Base-by-base conservation (phyloP, 2,113 vertebrate genomes). In the Neolamprologus sp. region DNA sequence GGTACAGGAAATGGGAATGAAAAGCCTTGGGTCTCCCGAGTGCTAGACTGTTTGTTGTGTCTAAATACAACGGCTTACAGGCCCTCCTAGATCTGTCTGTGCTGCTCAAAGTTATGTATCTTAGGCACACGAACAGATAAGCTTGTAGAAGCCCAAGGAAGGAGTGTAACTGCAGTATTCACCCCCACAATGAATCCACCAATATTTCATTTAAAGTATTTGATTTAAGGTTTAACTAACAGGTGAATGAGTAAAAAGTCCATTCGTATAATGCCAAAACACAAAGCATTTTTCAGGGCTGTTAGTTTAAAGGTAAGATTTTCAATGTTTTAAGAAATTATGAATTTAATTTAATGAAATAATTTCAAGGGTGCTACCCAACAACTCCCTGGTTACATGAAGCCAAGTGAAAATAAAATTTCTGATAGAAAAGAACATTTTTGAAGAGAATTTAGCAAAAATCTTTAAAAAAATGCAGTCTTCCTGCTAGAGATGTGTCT, bases 11-110 rank as follows among this genome's bases (percentile, higher is more conserved):
- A 93, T 86, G 75, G 81, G 84, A 92, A 88, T 87, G 87, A 91
- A 90, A 88, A 91, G 83, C 81, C 75, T 85, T 51, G 88, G 54
- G 83, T 94, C 91, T 91, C 93, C 31, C 19, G 89, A 81, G 93
- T 60, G 78, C 83, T 85, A 21, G 81, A 80, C 85, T 90, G 85
- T 89, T 81, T 80, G 55, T 79, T 89, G 84, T 85, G 82, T 90
- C 82, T 87, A 83, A 92, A 93, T 85, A 91, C 90, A 92, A 91
- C 53, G 88, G 87, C 89, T 92, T 91, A 90, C 35, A 84, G 87
- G 35, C 75, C 82, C 81, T 79, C 81, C 80, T 65, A 84, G 80
- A 91, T 87, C 84, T 92, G 87, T 87, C 90, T 53, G 47, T 47
- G 80, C 81, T 81, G 63, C 80, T 90, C 47, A 82, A 60, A 90